A percentile compares a stretch with the other conserved stretches of the same genome.
Evolutionary conservation across 2,888 invertebrate species (phyloP).

Genomic region (Agapostemon virescens): DNA sequence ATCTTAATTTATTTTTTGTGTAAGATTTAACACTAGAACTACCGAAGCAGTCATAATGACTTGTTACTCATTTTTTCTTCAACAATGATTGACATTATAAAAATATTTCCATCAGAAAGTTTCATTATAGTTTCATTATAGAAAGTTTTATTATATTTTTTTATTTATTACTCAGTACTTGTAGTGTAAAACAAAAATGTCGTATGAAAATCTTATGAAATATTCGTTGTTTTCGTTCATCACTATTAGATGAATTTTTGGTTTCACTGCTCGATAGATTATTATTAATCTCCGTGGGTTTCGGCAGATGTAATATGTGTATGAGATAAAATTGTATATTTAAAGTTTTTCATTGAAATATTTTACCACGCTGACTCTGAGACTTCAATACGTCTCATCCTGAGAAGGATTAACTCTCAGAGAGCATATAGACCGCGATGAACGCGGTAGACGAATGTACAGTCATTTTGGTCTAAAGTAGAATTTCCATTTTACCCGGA

Average conservation of each 20-base stretch:
- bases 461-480: background rate
- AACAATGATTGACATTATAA: no score
- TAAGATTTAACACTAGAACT: no score
- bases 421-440: background rate
- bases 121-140: no score
- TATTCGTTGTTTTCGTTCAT: background rate
- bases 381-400: background rate
- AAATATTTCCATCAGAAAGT: no score
- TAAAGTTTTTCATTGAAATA: background rate
- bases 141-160: no score
- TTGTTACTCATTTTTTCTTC: no score
- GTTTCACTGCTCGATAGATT: background rate
- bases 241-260: background rate
- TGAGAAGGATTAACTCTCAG: background rate
- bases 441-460: conserved; percentile 2
- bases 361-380: background rate
- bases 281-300: background rate
- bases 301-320: background rate
- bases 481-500: conserved; percentile 4
- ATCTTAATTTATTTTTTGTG: no score
- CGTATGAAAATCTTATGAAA: background rate
- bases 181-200: background rate
- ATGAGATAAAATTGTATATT: background rate
- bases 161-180: no score
- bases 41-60: no score